phyloP scores from a whole-genome alignment of 2,888 invertebrate genomes.

The Acanthosoma haemorrhoidale region DNA sequence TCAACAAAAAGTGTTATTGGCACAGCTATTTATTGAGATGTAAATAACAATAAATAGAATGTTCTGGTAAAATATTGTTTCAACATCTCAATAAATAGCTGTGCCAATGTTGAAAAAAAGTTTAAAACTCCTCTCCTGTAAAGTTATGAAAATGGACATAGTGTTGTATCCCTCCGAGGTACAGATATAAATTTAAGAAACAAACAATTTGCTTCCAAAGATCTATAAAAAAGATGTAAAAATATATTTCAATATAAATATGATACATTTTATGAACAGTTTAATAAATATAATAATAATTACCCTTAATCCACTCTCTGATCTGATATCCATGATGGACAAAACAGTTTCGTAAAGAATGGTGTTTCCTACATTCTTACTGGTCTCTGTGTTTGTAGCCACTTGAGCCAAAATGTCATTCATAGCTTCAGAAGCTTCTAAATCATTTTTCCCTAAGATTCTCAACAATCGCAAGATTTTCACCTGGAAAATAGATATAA shows the following conservation, averaged over 20 bases:
- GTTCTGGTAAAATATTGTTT: too few relatives aligned
- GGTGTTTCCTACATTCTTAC: conserved; percentile 99
- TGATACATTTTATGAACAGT: neutral
- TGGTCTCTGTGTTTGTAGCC: conserved; percentile 98
- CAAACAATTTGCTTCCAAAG: neutral
- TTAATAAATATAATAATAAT: conserved; percentile 40
- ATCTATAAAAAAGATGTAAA: neutral
- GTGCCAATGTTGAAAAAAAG: too few relatives aligned
- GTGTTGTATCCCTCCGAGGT: too few relatives aligned
- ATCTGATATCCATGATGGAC: conserved; percentile 99
- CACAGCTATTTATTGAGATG: too few relatives aligned
- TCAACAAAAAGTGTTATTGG: too few relatives aligned
- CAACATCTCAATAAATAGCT: too few relatives aligned
- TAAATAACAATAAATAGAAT: too few relatives aligned
- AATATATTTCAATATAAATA: neutral
- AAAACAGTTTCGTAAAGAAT: conserved; percentile 99
- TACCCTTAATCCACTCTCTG: conserved; percentile 86
- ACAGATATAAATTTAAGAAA: too few relatives aligned
- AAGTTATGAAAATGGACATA: too few relatives aligned
- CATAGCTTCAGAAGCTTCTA: conserved; percentile 98
- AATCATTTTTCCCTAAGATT: conserved; percentile 92
- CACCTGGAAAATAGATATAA: conserved; percentile 54
- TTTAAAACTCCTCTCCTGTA: too few relatives aligned
- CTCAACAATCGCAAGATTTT: conserved; percentile 92
- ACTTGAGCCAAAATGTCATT: conserved; percentile 99